A percentile compares a stretch with the other conserved stretches of the same genome.
Conservation (phyloP, 2,113 vertebrate species). For the Eleginops maclovinus region DNA sequence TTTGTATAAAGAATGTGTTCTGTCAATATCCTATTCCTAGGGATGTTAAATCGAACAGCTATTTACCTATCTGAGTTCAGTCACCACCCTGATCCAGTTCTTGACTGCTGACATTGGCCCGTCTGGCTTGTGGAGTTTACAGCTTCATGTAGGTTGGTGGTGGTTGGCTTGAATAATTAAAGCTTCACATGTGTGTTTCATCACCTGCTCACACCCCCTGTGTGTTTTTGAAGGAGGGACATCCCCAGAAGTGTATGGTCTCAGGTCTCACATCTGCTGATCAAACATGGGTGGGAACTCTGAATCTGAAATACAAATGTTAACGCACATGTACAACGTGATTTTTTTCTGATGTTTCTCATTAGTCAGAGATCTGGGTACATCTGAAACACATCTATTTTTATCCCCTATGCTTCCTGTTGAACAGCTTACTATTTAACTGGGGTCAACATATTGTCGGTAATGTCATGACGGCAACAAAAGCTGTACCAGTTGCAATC, state of each 20-base stretch:
- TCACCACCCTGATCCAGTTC: slow-evolving; percentile 12
- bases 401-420: slow-evolving; percentile 13
- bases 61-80: slow-evolving; percentile 30
- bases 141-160: slow-evolving; percentile 35
- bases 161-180: slow-evolving; percentile 67
- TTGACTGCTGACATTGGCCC: slow-evolving; percentile 33
- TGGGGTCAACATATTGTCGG: background rate
- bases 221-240: slow-evolving; percentile 68
- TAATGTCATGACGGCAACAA: slow-evolving; percentile 24
- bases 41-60: slow-evolving; percentile 5
- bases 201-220: slow-evolving; percentile 47
- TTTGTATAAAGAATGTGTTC: background rate
- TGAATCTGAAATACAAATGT: slow-evolving; percentile 81
- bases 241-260: slow-evolving; percentile 77
- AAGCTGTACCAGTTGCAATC: slow-evolving; percentile 5
- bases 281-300: slow-evolving; percentile 80
- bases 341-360: slow-evolving; percentile 21
- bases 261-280: slow-evolving; percentile 86
- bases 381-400: slow-evolving; percentile 40
- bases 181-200: slow-evolving; percentile 66
- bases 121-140: slow-evolving; percentile 46
- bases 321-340: slow-evolving; percentile 40
- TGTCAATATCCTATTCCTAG: background rate
- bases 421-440: slow-evolving; percentile 29
- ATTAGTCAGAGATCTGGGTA: slow-evolving; percentile 9